Conservation (phyloP, 23 tunicate species). For the Ciona savignyi region DNA sequence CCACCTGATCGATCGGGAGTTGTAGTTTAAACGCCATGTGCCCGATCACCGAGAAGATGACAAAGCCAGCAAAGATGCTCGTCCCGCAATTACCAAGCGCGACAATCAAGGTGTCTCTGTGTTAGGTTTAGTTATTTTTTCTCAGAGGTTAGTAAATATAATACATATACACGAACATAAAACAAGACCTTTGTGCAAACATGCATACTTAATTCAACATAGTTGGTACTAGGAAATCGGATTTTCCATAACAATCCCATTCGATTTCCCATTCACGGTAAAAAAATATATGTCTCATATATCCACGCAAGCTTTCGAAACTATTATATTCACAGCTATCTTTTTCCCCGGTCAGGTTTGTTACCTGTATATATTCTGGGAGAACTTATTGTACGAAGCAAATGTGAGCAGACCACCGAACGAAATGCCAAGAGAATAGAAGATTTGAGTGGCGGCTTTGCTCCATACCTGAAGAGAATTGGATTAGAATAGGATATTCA, state of each 20-base stretch:
- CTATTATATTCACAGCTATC: no score
- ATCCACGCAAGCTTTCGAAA: background rate
- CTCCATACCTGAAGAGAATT: constrained; percentile 79
- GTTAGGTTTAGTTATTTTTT: background rate
- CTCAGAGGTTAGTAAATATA: no score
- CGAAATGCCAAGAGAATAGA: constrained; percentile 87
- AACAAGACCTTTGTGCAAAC: no score
- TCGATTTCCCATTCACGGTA: background rate
- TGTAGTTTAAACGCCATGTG: constrained; percentile 84
- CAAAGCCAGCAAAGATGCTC: constrained; percentile 97
- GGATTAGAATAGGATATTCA: no score
- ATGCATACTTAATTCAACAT: no score
- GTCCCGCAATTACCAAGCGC: constrained; percentile 93
- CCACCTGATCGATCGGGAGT: constrained; percentile 51
- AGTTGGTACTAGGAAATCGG: no score
- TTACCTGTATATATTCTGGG: constrained; percentile 79
- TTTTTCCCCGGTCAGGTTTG: background rate
- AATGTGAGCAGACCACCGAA: constrained; percentile 80
- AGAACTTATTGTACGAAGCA: constrained; percentile 96
- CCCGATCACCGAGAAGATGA: constrained; percentile 94
- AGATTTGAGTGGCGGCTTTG: constrained; percentile 94
- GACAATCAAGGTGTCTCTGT: constrained; percentile 93
- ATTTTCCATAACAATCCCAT: background rate
- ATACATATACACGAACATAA: no score
- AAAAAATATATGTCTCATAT: background rate